phyloP scores from a whole-genome alignment of 2,888 invertebrate genomes.

The Sesia apiformis region DNA sequence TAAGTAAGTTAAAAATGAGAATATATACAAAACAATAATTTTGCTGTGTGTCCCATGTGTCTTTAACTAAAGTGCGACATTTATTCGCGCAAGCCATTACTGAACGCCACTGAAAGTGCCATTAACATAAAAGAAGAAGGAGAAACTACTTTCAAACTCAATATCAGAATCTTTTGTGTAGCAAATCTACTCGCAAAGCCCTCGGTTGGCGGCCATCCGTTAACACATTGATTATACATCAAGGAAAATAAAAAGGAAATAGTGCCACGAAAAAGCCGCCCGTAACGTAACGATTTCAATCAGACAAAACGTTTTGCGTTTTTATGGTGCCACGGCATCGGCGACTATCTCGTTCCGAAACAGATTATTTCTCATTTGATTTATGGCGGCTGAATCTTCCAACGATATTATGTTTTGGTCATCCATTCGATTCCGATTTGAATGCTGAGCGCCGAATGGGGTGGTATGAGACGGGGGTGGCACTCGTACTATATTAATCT shows the following conservation, averaged over 20 bases:
- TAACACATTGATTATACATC: conserved; percentile 74
- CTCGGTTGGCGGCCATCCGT: conserved; percentile 64
- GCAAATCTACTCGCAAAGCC: conserved; percentile 64
- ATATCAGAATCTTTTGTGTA: conserved; percentile 71
- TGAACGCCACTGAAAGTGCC: conserved; percentile 54
- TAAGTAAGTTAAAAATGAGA: too few species aligned
- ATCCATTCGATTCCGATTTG: conserved; percentile 76
- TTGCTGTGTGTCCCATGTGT: conserved; percentile 26
- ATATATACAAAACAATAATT: too few species aligned
- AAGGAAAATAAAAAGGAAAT: conserved; percentile 70
- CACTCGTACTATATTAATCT: conserved; percentile 74
- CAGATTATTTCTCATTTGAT: conserved; percentile 77
- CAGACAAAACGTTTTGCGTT: conserved; percentile 74
- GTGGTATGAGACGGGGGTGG: conserved; percentile 70
- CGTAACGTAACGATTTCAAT: conserved; percentile 67
- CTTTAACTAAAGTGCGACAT: conserved; percentile 44
- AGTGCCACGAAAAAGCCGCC: conserved; percentile 56
- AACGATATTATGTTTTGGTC: conserved; percentile 75
- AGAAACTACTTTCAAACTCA: conserved; percentile 71
- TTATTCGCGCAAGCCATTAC: conserved; percentile 61
- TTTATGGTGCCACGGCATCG: conserved; percentile 66
- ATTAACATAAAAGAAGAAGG: conserved; percentile 68
- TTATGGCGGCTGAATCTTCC: conserved; percentile 72
- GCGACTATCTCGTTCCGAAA: conserved; percentile 72
- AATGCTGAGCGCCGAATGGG: conserved; percentile 71